These are phyloP conservation scores for Deroplatys truncata DNA, from an alignment of 2,888 invertebrate species.

Conservation along the genomic window DNA sequence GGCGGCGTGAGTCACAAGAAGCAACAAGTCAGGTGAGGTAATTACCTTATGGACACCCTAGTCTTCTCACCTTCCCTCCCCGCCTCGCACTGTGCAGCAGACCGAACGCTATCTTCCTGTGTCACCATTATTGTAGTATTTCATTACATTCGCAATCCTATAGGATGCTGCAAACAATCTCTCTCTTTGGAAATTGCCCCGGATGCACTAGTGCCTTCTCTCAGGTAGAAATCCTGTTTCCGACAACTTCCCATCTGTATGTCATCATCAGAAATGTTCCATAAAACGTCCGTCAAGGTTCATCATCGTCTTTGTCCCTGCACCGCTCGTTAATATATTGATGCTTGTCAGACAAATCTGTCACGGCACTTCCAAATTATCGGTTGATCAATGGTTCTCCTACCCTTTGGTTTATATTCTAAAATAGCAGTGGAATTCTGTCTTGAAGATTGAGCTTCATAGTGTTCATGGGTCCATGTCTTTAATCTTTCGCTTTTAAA, in stretches of 20 bases:
- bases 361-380: too few relatives aligned
- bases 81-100: too few relatives aligned
- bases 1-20: background rate
- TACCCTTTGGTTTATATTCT: too few relatives aligned
- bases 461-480: too few relatives aligned
- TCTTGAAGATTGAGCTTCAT: too few relatives aligned
- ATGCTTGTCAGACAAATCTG: too few relatives aligned
- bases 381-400: too few relatives aligned
- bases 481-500: too few relatives aligned
- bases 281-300: background rate
- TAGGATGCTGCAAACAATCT: background rate
- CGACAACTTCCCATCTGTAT: background rate
- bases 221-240: slow-evolving; percentile 17
- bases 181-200: background rate
- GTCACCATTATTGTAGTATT: background rate
- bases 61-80: background rate
- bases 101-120: background rate
- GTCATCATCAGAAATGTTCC: background rate
- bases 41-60: background rate
- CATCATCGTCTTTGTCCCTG: background rate
- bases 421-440: too few relatives aligned
- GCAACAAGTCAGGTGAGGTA: background rate
- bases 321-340: background rate
- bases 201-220: background rate
- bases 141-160: background rate